Evolutionary conservation across 2,113 vertebrate genomes (phyloP).

Genomic region (Neomonachus schauinslandi): DNA sequence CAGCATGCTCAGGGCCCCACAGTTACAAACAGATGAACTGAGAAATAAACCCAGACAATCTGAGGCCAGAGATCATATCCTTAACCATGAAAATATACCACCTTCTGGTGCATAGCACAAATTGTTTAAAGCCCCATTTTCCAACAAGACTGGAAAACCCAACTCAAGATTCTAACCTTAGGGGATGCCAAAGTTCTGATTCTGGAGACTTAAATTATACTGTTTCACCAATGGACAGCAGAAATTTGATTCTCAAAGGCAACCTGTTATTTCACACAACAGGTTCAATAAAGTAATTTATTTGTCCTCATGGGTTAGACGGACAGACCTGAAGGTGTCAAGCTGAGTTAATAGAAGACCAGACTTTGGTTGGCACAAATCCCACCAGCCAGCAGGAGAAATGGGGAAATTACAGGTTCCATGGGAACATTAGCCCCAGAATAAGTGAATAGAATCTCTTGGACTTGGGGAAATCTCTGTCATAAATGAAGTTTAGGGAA

Average conservation of each 20-base stretch:
- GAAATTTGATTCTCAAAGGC: conserved; percentile 5
- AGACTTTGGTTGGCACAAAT: background rate
- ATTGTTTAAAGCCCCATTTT: background rate
- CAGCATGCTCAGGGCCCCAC: background rate
- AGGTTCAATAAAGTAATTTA: conserved; percentile 10
- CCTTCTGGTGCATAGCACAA: background rate
- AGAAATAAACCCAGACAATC: background rate
- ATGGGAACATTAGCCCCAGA: background rate
- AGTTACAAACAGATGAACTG: background rate
- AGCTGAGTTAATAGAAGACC: background rate
- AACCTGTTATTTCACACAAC: conserved; percentile 21
- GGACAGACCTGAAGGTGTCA: background rate
- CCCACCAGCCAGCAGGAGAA: background rate
- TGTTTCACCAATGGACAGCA: background rate
- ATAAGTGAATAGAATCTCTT: background rate
- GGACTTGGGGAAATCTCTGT: background rate
- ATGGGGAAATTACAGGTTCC: background rate
- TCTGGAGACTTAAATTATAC: background rate
- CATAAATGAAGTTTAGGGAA: background rate
- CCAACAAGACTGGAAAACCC: background rate
- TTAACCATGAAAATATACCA: background rate
- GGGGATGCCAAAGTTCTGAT: background rate
- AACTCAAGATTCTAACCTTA: background rate
- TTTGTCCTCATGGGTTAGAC: background rate
- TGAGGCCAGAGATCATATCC: background rate